Conservation (phyloP, 2,888 invertebrate species). For the Limnephilus auricula region DNA sequence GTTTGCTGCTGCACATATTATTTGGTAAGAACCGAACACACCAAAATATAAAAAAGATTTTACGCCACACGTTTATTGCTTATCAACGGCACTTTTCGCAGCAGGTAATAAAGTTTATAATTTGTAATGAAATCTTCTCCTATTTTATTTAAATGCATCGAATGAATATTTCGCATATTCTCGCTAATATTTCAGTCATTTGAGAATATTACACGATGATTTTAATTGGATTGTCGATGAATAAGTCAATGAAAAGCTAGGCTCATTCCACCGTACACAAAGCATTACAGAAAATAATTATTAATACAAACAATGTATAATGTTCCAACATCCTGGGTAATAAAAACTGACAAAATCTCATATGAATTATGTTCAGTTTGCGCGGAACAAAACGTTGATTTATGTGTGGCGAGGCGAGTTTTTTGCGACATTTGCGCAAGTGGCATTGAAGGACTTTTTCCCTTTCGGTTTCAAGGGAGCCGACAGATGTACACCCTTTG, state of each 20-base stretch:
- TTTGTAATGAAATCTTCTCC: background rate
- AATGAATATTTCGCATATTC: background rate
- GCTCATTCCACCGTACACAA: background rate
- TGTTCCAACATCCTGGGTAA: background rate
- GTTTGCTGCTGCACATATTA: background rate
- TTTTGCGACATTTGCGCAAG: constrained; percentile 64
- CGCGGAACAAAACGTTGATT: constrained; percentile 44
- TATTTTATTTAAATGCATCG: background rate
- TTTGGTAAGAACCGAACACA: no score
- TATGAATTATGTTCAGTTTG: constrained; percentile 13
- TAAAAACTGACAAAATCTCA: constrained; percentile 34
- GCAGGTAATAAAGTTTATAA: background rate
- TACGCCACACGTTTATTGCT: background rate
- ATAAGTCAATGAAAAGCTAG: background rate
- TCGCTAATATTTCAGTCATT: background rate
- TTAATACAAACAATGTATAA: background rate
- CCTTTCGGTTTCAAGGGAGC: constrained; percentile 34
- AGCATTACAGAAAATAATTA: background rate
- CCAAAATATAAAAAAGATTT: no score
- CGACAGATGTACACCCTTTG: constrained; percentile 48
- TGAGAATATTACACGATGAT: background rate
- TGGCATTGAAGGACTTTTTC: constrained; percentile 51
- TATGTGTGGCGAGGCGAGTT: constrained; percentile 39
- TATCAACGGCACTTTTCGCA: background rate
- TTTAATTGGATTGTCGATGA: background rate